phyloP scores from a whole-genome alignment of 2,113 vertebrate species.

The Carollia perspicillata region DNA sequence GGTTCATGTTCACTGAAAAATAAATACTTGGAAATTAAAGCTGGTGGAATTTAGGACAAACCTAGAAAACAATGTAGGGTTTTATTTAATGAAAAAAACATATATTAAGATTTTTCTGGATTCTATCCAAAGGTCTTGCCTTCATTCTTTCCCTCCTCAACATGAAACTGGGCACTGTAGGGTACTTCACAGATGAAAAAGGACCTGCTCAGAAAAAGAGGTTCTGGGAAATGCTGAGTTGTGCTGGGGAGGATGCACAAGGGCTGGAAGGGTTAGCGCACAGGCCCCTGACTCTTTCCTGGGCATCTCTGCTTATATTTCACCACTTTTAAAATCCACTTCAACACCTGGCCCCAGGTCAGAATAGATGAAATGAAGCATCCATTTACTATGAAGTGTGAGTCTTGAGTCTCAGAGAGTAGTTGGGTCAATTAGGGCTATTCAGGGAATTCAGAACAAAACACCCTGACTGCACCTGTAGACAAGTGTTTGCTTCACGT shows the following conservation, averaged over 20 bases:
- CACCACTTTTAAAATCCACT: background rate
- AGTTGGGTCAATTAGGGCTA: background rate
- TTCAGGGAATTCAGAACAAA: background rate
- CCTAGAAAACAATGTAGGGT: background rate
- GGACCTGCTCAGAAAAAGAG: background rate
- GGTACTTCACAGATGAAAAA: background rate
- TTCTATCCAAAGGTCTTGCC: background rate
- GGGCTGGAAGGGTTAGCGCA: background rate
- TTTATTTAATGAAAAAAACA: slow-evolving; percentile 14
- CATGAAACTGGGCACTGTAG: background rate
- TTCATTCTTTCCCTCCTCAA: background rate
- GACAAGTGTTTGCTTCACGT: background rate
- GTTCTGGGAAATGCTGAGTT: background rate
- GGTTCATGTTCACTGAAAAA: background rate
- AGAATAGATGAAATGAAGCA: background rate
- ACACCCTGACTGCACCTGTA: background rate
- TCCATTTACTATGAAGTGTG: background rate
- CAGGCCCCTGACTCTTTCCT: background rate
- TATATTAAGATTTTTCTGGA: slow-evolving; percentile 1
- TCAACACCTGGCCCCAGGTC: background rate
- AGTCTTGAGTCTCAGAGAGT: background rate
- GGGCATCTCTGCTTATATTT: background rate
- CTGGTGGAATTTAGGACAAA: background rate
- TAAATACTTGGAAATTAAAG: slow-evolving; percentile 30
- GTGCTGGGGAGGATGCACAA: background rate